phyloP scores from a whole-genome alignment of 2,797 vertebrate species.

The Thripadectes ignobilis region DNA sequence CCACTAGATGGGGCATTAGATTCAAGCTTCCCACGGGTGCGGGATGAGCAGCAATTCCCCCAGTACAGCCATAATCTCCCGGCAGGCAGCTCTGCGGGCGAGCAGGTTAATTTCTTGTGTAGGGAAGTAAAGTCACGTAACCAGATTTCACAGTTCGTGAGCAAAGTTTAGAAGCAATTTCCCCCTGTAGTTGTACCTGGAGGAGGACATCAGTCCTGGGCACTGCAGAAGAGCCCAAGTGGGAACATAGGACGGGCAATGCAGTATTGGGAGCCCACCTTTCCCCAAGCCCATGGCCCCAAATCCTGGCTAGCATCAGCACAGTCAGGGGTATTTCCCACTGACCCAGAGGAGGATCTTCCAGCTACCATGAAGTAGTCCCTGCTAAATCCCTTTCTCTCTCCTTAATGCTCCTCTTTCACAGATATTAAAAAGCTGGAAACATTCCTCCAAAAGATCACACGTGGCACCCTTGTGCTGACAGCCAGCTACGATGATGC shows the following conservation, averaged over 20 bases:
- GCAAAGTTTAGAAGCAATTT: neutral
- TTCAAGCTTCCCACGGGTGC: neutral
- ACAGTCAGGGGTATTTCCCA: neutral
- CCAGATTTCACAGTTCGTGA: neutral
- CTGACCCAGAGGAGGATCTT: neutral
- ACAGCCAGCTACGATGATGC: slow-evolving; percentile 85
- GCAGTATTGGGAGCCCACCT: neutral
- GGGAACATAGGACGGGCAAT: neutral
- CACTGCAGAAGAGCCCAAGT: neutral
- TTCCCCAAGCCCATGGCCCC: neutral
- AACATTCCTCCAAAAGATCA: slow-evolving; percentile 77
- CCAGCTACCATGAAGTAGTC: neutral
- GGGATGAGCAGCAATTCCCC: neutral
- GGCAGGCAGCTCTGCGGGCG: accelerated
- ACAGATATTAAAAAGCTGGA: slow-evolving; percentile 70
- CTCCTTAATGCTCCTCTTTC: neutral
- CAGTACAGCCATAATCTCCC: accelerated
- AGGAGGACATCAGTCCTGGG: neutral
- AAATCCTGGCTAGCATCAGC: neutral
- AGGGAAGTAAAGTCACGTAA: neutral
- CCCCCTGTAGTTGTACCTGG: accelerated
- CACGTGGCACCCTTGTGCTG: slow-evolving; percentile 77
- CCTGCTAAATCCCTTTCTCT: neutral
- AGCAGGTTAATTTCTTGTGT: neutral
- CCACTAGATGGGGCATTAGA: slow-evolving; percentile 57